These are phyloP conservation scores for Heterotis niloticus DNA, from an alignment of 2,113 vertebrate species.

Conservation along the genomic window DNA sequence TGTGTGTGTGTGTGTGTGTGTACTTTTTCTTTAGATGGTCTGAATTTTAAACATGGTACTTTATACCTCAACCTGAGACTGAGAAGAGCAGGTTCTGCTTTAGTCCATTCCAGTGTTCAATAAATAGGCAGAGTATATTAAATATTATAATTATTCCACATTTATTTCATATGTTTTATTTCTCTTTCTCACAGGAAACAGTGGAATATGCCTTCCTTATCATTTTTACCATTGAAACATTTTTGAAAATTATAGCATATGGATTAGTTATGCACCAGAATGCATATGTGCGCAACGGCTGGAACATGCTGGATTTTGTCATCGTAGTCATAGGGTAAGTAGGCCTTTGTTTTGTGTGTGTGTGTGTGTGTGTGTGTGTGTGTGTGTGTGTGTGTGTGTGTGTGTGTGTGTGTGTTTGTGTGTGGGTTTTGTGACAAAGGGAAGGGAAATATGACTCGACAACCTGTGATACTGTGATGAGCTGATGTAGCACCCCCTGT, in stretches of 20 bases:
- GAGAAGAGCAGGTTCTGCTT: neutral
- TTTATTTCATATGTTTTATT: conserved; percentile 1
- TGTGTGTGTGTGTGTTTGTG: no score
- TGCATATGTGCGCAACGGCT: conserved; percentile 94
- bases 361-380: no score
- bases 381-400: no score
- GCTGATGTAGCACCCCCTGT: no score
- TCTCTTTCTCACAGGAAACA: conserved; percentile 81
- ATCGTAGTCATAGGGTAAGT: conserved; percentile 98
- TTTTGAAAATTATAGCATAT: conserved; percentile 99
- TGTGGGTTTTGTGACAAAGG: no score
- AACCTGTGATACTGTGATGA: no score
- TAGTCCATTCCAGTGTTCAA: neutral
- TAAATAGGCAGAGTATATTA: neutral
- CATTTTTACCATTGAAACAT: conserved; percentile 98
- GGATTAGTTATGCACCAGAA: conserved; percentile 97
- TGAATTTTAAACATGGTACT: neutral
- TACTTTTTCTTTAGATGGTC: neutral
- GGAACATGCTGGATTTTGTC: conserved; percentile 99
- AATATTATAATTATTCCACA: neutral
- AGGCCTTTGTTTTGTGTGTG: no score
- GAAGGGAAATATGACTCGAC: no score
- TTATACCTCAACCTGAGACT: no score
- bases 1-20: no score
- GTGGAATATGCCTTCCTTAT: conserved; percentile 99